A percentile compares a stretch with the other conserved stretches of the same genome.
phyloP scores from a whole-genome alignment of 2,797 vertebrate species.

The Cuculus canorus region DNA sequence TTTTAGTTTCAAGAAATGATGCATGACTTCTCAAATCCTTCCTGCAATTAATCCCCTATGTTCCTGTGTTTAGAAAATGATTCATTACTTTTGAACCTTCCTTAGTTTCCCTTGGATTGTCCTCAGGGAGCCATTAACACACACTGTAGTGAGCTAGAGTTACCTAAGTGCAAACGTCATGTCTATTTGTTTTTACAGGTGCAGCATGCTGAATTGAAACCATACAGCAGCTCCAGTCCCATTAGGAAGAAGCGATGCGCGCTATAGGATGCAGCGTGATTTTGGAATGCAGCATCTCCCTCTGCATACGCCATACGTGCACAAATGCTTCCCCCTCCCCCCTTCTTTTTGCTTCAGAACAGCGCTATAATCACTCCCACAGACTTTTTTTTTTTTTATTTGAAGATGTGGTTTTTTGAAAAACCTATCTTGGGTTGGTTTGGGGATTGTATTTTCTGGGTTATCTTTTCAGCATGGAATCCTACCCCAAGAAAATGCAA shows the following conservation, averaged over 20 bases:
- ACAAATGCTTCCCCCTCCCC: background rate
- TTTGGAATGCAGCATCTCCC: background rate
- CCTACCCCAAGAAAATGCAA: background rate
- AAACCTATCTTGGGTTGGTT: background rate
- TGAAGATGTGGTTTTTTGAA: background rate
- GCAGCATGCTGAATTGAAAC: conserved; percentile 89
- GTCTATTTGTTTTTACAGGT: conserved; percentile 98
- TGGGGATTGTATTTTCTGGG: background rate
- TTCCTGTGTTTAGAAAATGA: conserved; percentile 98
- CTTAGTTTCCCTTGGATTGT: conserved; percentile 81
- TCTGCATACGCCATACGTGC: accelerated
- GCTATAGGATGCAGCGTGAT: conserved; percentile 63
- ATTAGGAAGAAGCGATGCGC: conserved; percentile 86
- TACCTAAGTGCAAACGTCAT: conserved; percentile 87
- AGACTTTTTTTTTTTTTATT: background rate
- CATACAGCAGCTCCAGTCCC: conserved; percentile 83
- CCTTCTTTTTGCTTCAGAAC: background rate
- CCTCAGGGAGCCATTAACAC: conserved; percentile 94
- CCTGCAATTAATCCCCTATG: conserved; percentile 98
- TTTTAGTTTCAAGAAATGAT: conserved; percentile 89
- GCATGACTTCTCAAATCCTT: conserved; percentile 96
- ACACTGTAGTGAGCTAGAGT: conserved; percentile 87
- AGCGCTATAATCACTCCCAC: background rate
- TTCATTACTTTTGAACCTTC: conserved; percentile 95
- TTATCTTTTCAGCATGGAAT: background rate